Evolutionary conservation across 2,888 invertebrate species (phyloP).

Genomic region (Cryptus viduatorius): DNA sequence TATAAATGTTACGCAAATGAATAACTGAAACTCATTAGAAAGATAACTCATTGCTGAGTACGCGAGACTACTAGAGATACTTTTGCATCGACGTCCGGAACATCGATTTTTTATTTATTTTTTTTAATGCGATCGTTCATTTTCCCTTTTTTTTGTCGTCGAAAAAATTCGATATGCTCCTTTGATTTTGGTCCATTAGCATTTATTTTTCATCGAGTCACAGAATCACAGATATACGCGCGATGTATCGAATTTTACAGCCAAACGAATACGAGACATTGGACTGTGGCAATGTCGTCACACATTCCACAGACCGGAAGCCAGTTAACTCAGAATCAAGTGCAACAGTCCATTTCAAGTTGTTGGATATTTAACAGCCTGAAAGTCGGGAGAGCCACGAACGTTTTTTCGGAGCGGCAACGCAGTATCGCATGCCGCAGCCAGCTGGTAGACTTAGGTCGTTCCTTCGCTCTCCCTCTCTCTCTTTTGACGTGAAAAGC

Average conservation of each 20-base stretch:
- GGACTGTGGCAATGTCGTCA: neutral
- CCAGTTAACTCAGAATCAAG: slow-evolving; percentile 1
- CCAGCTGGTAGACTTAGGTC: neutral
- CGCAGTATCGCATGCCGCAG: neutral
- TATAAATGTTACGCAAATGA: neutral
- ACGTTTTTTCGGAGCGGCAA: neutral
- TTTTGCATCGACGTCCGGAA: no score
- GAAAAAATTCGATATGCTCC: neutral
- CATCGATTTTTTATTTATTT: neutral
- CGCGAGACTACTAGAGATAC: neutral
- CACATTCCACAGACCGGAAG: slow-evolving; percentile 8
- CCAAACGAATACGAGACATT: neutral
- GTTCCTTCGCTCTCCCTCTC: neutral
- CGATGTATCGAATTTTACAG: neutral
- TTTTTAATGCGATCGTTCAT: no score
- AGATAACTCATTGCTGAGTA: neutral
- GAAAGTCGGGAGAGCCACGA: neutral
- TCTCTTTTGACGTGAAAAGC: slow-evolving; percentile 11
- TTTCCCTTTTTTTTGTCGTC: neutral
- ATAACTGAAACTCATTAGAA: neutral
- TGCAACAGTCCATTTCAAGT: neutral
- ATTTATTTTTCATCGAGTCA: neutral
- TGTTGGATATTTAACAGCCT: neutral
- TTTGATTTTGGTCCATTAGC: no score
- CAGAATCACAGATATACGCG: neutral